Conservation (phyloP, 1,140 invertebrate genomes). For the Hetaerina americana region DNA sequence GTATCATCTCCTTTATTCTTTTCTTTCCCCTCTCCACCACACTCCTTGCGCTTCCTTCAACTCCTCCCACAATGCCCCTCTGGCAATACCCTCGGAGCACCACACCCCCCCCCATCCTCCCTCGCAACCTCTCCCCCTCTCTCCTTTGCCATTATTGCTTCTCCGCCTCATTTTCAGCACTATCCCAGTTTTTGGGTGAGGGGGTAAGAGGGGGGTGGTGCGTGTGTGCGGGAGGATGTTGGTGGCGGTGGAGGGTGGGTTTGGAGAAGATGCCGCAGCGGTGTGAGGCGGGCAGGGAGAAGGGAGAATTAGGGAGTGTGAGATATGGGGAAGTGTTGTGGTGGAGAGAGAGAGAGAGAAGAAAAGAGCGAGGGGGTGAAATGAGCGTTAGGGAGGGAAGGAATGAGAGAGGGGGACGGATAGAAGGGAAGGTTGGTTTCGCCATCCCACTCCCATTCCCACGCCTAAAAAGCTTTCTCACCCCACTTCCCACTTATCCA, state of each 20-base stretch:
- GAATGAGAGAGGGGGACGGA: background rate
- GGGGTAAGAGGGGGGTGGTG: background rate
- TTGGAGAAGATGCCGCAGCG: background rate
- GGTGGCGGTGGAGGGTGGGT: background rate
- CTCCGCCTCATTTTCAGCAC: background rate
- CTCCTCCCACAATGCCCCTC: background rate
- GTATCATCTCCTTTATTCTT: background rate
- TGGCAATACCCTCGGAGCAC: background rate
- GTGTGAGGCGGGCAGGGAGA: background rate
- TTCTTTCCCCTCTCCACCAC: no score
- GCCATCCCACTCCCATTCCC: background rate
- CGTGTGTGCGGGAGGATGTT: background rate
- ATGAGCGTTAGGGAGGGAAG: no score
- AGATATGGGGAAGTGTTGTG: conserved; percentile 1
- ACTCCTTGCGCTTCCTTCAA: background rate
- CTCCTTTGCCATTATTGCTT: background rate
- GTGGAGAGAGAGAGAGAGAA: background rate
- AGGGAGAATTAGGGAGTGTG: conserved; percentile 2
- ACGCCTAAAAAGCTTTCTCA: background rate
- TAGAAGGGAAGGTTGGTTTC: background rate
- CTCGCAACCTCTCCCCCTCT: background rate
- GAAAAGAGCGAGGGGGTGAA: background rate
- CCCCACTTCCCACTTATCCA: background rate
- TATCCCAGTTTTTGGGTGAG: conserved; percentile 3
- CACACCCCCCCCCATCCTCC: background rate